Evolutionary conservation across 2,888 invertebrate species (phyloP).

Genomic region (Sesia apiformis): DNA sequence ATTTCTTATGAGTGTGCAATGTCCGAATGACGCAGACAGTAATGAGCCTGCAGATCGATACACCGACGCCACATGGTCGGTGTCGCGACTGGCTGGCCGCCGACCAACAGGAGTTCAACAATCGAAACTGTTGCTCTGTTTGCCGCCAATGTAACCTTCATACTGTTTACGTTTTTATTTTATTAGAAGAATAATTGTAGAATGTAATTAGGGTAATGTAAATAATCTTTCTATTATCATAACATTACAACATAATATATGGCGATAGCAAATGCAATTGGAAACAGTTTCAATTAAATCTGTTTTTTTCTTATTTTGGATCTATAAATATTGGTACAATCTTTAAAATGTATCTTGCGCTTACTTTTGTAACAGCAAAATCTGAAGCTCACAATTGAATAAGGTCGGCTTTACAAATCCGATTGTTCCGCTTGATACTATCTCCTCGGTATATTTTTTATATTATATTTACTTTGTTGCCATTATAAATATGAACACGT

Average conservation of each 20-base stretch:
- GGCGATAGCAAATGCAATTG: too few relatives aligned
- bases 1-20: conserved; percentile 15
- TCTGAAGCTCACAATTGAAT: background rate
- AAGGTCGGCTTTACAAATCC: background rate
- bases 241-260: too few relatives aligned
- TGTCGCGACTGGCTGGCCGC: conserved; percentile 28
- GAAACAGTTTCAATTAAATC: too few relatives aligned
- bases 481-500: background rate
- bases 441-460: background rate
- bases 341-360: background rate
- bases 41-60: conserved; percentile 53
- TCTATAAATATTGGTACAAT: too few relatives aligned
- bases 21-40: conserved; percentile 32
- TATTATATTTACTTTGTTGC: background rate
- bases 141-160: background rate
- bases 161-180: too few relatives aligned
- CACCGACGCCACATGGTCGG: conserved; percentile 45
- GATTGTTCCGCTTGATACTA: background rate
- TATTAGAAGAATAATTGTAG: too few relatives aligned
- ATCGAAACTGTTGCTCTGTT: conserved; percentile 31
- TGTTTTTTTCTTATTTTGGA: too few relatives aligned
- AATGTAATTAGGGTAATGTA: too few relatives aligned
- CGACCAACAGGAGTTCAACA: conserved; percentile 25
- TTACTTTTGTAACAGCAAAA: background rate
- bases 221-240: too few relatives aligned